phyloP scores from a whole-genome alignment of 2,797 vertebrate species.

The Acridotheres tristis region DNA sequence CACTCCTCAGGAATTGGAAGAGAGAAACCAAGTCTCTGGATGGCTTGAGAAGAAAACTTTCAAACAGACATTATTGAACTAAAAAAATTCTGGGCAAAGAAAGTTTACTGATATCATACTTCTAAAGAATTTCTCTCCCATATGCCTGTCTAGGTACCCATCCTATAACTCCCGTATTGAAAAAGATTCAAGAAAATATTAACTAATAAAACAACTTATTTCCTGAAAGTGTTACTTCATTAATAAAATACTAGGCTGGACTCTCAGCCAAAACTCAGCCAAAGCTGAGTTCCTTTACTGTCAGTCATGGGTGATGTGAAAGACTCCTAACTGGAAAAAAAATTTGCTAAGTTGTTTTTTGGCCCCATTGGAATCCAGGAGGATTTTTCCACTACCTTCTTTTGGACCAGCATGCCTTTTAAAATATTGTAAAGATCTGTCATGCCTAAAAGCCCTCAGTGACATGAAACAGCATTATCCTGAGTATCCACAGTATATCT shows the following conservation, averaged over 20 bases:
- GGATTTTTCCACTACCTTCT: neutral
- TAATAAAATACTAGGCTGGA: neutral
- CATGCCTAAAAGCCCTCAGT: neutral
- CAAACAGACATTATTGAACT: rapidly evolving
- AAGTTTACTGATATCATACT: neutral
- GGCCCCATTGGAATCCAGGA: neutral
- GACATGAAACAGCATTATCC: neutral
- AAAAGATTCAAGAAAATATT: neutral
- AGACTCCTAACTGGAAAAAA: neutral
- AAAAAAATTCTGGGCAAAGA: neutral
- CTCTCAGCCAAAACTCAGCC: neutral
- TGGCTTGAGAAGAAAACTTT: neutral
- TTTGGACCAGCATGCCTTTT: neutral
- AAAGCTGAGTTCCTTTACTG: neutral
- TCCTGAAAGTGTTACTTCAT: neutral
- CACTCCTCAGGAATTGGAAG: neutral
- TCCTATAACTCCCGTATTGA: neutral
- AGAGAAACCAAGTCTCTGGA: neutral
- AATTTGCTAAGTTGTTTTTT: neutral
- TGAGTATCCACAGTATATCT: neutral
- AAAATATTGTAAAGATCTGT: conserved; percentile 5
- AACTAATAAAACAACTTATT: neutral
- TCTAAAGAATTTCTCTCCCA: neutral
- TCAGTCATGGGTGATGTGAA: neutral
- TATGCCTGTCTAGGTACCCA: neutral